Percentiles rank a stretch among this genome's conserved stretches.
These are phyloP conservation scores for Alloscopus bannaensis DNA, from an alignment of 2,888 invertebrate genomes.

Conservation along the genomic window DNA sequence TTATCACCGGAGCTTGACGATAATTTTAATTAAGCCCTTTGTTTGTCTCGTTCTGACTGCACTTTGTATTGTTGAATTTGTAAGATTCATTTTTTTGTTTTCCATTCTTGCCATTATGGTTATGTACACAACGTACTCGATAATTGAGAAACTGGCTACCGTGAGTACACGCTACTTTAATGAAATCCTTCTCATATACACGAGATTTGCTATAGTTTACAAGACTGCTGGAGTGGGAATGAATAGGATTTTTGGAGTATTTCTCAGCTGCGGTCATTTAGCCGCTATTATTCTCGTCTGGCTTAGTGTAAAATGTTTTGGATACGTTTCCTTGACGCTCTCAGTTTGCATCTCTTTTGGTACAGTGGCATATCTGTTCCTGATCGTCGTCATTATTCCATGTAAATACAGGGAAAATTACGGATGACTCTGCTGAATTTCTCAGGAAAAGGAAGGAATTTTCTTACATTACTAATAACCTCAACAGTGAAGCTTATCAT, in stretches of 20 bases:
- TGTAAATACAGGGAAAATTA: background rate
- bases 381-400: background rate
- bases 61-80: background rate
- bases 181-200: background rate
- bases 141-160: background rate
- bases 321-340: background rate
- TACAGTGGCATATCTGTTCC: background rate
- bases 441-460: background rate
- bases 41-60: background rate
- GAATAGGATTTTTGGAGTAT: background rate
- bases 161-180: background rate
- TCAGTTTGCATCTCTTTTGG: background rate
- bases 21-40: background rate
- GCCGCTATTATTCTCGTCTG: background rate
- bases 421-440: background rate
- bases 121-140: background rate
- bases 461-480: background rate
- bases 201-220: background rate
- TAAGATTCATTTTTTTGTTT: background rate
- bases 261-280: background rate
- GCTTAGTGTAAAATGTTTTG: background rate
- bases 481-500: background rate
- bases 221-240: background rate
- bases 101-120: background rate
- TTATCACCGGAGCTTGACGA: background rate